Conservation (phyloP, 2,888 invertebrate genomes). For the Chymomyza fuscimana region DNA sequence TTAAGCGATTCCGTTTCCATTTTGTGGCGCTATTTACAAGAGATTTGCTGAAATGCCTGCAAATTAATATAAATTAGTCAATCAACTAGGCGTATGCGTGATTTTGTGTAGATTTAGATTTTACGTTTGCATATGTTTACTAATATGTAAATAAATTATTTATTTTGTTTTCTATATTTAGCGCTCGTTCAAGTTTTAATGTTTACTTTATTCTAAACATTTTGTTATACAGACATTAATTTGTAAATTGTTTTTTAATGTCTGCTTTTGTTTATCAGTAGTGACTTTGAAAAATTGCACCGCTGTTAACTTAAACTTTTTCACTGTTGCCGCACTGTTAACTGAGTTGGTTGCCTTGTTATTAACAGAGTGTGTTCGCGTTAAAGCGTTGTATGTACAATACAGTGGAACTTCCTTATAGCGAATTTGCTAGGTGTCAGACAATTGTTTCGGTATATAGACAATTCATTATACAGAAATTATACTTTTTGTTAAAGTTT, state of each 20-base stretch:
- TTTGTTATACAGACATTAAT: neutral
- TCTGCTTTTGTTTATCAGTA: slow-evolving; percentile 20
- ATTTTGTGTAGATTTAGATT: slow-evolving; percentile 8
- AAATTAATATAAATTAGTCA: slow-evolving; percentile 11
- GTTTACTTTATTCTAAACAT: neutral
- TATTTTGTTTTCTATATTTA: slow-evolving; percentile 32
- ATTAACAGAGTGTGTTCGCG: neutral
- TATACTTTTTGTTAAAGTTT: too few relatives aligned
- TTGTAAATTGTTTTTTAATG: neutral
- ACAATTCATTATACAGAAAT: too few relatives aligned
- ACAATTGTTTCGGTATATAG: too few relatives aligned
- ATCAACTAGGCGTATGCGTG: slow-evolving; percentile 4
- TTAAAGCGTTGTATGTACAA: too few relatives aligned
- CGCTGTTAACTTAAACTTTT: neutral
- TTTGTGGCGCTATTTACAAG: slow-evolving; percentile 19
- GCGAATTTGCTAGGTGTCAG: too few relatives aligned
- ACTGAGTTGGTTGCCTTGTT: neutral
- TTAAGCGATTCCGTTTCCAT: slow-evolving; percentile 79
- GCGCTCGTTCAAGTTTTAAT: neutral
- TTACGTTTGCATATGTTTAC: slow-evolving; percentile 22
- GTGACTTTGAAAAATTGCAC: slow-evolving; percentile 34
- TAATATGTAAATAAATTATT: slow-evolving; percentile 26
- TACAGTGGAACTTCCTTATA: too few relatives aligned
- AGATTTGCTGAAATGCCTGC: slow-evolving; percentile 26
- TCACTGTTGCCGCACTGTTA: neutral